Conservation (phyloP, 2,888 invertebrate species). For the Luffia ferchaultella region DNA sequence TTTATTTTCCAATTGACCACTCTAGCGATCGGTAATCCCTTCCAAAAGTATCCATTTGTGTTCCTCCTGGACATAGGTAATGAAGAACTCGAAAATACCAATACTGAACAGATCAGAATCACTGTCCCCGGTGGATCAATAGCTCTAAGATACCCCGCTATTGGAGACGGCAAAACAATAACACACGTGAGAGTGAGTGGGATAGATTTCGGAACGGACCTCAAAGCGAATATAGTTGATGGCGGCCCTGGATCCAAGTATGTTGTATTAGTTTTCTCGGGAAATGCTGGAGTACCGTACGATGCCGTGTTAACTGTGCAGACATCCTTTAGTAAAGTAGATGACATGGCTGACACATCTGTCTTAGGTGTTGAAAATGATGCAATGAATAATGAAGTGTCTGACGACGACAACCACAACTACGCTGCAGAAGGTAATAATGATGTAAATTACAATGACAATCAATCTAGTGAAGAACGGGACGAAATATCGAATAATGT, state of each 20-base stretch:
- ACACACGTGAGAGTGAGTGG: conserved; percentile 50
- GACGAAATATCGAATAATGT: conserved; percentile 3
- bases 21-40: conserved; percentile 33
- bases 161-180: conserved; percentile 40
- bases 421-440: not conserved
- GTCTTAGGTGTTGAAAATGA: not conserved
- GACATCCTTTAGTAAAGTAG: conserved; percentile 31
- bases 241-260: conserved; percentile 56
- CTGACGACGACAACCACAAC: not conserved
- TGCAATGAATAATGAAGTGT: not conserved
- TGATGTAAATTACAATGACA: conserved; percentile 2
- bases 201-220: conserved; percentile 49
- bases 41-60: conserved; percentile 50
- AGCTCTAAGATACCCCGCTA: conserved; percentile 47
- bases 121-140: conserved; percentile 49
- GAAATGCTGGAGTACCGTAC: conserved; percentile 38
- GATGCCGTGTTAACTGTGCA: conserved; percentile 48
- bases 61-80: conserved; percentile 53
- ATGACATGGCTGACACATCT: conserved; percentile 12
- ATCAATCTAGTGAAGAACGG: conserved; percentile 9
- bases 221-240: conserved; percentile 48
- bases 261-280: conserved; percentile 44
- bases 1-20: conserved; percentile 24
- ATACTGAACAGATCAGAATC: conserved; percentile 45
- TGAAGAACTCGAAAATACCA: conserved; percentile 48